Conservation (phyloP, 2,797 vertebrate species). For the Dryobates pubescens region DNA sequence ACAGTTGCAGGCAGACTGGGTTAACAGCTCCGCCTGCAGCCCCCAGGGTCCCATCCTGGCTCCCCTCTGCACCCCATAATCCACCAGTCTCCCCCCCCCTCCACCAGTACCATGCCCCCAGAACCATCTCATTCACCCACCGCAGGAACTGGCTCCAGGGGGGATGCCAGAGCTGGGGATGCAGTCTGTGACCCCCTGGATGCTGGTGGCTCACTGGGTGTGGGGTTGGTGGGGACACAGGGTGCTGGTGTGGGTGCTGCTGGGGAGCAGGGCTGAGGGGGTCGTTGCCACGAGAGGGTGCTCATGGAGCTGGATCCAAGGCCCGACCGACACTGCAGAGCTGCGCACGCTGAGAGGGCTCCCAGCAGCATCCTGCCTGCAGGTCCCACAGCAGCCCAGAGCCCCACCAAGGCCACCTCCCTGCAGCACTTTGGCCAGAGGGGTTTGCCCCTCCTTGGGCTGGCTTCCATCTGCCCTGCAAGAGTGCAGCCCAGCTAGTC, state of each 20-base stretch:
- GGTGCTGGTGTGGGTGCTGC: accelerated
- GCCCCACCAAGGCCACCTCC: not conserved
- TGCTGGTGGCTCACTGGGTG: accelerated
- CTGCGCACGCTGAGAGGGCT: not conserved
- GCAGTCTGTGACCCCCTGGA: accelerated
- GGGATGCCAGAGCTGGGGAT: not conserved
- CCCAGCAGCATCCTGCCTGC: not conserved
- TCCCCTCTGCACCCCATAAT: not conserved
- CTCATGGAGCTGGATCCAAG: not conserved
- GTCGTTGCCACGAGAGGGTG: conserved; percentile 16
- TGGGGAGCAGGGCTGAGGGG: not conserved
- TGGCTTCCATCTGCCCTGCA: not conserved
- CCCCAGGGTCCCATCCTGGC: not conserved
- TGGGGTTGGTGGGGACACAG: accelerated
- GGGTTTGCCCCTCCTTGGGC: not conserved
- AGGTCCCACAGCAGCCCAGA: accelerated
- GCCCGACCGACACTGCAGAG: not conserved
- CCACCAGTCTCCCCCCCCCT: no score
- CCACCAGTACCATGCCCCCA: not conserved
- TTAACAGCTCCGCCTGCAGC: not conserved
- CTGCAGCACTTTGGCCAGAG: accelerated
- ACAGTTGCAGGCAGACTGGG: not conserved
- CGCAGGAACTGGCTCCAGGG: not conserved
- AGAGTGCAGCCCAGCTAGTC: not conserved
- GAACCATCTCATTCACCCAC: no score